A percentile compares a stretch with the other conserved stretches of the same genome.
Conservation (phyloP, 2,888 invertebrate genomes). For the Apotomis betuletana region DNA sequence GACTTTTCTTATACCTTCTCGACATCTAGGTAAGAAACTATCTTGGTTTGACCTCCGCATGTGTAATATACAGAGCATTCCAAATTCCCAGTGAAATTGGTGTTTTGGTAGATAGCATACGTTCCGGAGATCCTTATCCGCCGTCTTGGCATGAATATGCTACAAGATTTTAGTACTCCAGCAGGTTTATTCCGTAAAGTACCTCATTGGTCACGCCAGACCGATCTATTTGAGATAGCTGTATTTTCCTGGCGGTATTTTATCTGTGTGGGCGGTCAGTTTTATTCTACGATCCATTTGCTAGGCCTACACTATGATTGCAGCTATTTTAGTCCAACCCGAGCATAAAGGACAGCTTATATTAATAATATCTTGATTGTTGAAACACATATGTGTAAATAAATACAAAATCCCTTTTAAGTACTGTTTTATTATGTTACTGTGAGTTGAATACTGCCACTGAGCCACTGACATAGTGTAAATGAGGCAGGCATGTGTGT, state of each 20-base stretch:
- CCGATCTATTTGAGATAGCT: slow-evolving; percentile 31
- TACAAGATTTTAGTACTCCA: slow-evolving; percentile 32
- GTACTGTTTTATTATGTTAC: no score
- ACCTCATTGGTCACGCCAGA: slow-evolving; percentile 39
- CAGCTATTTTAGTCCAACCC: background rate
- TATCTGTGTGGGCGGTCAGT: slow-evolving; percentile 15
- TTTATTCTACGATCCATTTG: slow-evolving; percentile 26
- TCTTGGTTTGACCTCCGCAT: background rate
- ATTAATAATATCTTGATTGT: no score
- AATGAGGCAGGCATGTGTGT: no score
- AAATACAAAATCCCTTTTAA: no score
- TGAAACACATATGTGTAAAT: no score
- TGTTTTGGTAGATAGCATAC: slow-evolving; percentile 3
- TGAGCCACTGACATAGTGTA: no score
- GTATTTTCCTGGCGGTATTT: slow-evolving; percentile 28
- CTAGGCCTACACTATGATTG: background rate
- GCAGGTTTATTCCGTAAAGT: slow-evolving; percentile 37
- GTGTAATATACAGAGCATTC: background rate
- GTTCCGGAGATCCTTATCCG: slow-evolving; percentile 30
- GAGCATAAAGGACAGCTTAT: background rate
- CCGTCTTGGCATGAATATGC: slow-evolving; percentile 37
- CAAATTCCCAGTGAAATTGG: background rate
- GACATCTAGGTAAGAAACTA: no score
- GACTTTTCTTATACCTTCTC: no score
- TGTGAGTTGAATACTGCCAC: no score